phyloP scores from a whole-genome alignment of 2,797 vertebrate genomes.

The Malacoctenus gilli region DNA sequence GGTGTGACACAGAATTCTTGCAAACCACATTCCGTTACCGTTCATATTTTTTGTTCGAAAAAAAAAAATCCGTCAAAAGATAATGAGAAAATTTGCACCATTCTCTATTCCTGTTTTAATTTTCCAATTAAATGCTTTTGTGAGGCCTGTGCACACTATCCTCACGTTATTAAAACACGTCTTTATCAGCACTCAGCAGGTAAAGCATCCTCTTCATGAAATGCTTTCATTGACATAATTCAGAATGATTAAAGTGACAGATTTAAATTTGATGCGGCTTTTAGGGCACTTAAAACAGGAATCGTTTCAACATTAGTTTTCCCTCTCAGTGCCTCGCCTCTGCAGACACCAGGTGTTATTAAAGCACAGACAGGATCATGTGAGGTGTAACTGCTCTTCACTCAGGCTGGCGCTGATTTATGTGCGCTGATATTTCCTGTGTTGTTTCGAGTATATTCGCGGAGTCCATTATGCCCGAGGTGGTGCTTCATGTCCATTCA shows the following conservation, averaged over 20 bases:
- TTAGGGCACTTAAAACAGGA: conserved; percentile 20
- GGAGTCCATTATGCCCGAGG: neutral
- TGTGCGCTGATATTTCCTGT: conserved; percentile 16
- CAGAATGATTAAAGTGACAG: conserved; percentile 1
- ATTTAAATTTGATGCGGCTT: neutral
- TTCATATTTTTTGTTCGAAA: too few species aligned
- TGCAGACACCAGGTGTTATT: neutral
- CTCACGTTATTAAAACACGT: neutral
- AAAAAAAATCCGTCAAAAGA: neutral
- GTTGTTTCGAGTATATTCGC: conserved; percentile 7
- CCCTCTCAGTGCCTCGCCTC: conserved; percentile 5
- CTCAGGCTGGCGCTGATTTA: neutral
- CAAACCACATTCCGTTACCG: neutral
- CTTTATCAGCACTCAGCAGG: conserved; percentile 14
- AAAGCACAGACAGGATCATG: too few species aligned
- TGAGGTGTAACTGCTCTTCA: neutral
- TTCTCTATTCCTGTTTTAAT: too few species aligned
- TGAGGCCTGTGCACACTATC: neutral
- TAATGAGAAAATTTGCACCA: neutral
- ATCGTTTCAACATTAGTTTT: conserved; percentile 2
- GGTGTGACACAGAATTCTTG: neutral
- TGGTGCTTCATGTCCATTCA: conserved; percentile 9
- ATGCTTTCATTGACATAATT: conserved; percentile 6
- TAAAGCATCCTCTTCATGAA: conserved; percentile 25
- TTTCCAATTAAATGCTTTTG: conserved; percentile 1